Evolutionary conservation across 2,888 invertebrate species (phyloP).

Genomic region (Hirtodrosophila duncani): DNA sequence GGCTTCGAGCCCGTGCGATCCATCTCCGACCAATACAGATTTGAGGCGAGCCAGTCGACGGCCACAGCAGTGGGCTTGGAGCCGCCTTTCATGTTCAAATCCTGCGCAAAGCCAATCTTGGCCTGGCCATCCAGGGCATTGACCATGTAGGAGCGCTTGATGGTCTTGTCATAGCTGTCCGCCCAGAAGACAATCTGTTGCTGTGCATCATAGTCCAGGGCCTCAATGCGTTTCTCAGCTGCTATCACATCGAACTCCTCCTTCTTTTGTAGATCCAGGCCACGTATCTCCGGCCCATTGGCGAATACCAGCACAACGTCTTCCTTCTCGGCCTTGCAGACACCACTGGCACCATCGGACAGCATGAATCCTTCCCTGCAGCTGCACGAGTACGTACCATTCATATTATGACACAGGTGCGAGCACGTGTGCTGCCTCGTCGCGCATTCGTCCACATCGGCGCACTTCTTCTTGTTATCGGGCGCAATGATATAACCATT

Average conservation of each 20-base stretch:
- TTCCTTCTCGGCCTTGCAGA: constrained; percentile 86
- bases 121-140: constrained; percentile 87
- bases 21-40: constrained; percentile 95
- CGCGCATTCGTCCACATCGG: constrained; percentile 94
- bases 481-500: constrained; percentile 90
- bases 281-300: constrained; percentile 92
- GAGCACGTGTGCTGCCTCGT: constrained; percentile 92
- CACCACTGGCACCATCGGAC: constrained; percentile 87
- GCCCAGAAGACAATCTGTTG: constrained; percentile 96
- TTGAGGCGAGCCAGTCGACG: constrained; percentile 95
- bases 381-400: constrained; percentile 92
- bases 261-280: constrained; percentile 83
- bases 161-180: constrained; percentile 92
- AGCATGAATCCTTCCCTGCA: constrained; percentile 90
- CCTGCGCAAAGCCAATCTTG: constrained; percentile 90
- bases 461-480: constrained; percentile 89
- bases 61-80: constrained; percentile 93
- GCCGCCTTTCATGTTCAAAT: constrained; percentile 89
- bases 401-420: constrained; percentile 93
- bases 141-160: constrained; percentile 94
- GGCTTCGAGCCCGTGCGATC: constrained; percentile 87
- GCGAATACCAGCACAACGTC: constrained; percentile 86
- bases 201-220: constrained; percentile 92
- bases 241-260: constrained; percentile 88
- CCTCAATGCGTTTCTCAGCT: constrained; percentile 92